Conservation (phyloP, 64 coral and sea anemone species). For the Hydrozoanthus tunicans region DNA sequence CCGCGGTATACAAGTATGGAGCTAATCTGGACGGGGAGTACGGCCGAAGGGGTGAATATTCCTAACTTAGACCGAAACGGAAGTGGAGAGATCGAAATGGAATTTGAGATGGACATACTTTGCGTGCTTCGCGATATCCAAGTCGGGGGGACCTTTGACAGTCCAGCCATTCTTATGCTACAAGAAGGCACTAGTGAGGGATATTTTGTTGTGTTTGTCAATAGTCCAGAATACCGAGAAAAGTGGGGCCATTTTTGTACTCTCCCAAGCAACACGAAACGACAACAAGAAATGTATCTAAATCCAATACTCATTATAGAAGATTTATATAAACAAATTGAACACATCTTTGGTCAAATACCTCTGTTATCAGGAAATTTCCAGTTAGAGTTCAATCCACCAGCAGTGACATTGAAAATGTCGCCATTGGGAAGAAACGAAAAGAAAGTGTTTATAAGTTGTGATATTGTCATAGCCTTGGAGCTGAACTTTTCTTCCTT, state of each 20-base stretch:
- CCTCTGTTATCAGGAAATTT: conserved; percentile 44
- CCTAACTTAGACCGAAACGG: conserved; percentile 60
- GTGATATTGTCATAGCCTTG: conserved; percentile 61
- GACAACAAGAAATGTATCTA: conserved; percentile 59
- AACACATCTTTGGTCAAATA: conserved; percentile 69
- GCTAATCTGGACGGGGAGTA: conserved; percentile 64
- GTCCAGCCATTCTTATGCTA: conserved; percentile 56
- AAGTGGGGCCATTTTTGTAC: conserved; percentile 40
- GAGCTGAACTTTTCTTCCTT: conserved; percentile 27
- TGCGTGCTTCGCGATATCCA: conserved; percentile 64
- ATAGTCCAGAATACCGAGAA: conserved; percentile 44
- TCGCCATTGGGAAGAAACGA: not conserved
- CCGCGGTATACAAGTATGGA: conserved; percentile 52
- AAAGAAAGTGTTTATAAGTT: conserved; percentile 45
- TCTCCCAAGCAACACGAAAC: conserved; percentile 50
- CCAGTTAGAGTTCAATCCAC: conserved; percentile 59
- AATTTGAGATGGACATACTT: conserved; percentile 66
- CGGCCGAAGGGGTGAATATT: conserved; percentile 63
- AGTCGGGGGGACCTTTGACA: conserved; percentile 33
- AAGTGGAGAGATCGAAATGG: conserved; percentile 41
- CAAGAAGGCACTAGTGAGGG: conserved; percentile 58
- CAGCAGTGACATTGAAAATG: conserved; percentile 52
- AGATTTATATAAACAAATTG: conserved; percentile 63
- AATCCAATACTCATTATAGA: conserved; percentile 61
- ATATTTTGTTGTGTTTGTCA: conserved; percentile 62